phyloP scores from a whole-genome alignment of 2,888 invertebrate species.

The Mesorhabditis spiculigera region DNA sequence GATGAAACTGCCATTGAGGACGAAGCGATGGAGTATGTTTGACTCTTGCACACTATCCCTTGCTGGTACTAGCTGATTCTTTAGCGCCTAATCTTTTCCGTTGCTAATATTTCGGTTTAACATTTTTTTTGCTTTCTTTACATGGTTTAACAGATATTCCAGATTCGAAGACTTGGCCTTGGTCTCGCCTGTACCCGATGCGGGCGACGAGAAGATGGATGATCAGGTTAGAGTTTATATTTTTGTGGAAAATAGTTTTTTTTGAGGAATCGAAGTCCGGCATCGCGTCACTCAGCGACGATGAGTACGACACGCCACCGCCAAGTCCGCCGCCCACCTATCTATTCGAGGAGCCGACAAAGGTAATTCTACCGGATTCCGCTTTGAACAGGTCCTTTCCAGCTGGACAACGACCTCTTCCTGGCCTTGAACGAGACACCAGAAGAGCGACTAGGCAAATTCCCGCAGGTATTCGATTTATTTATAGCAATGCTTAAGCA shows the following conservation, averaged over 20 bases:
- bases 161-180: no score
- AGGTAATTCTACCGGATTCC: not conserved
- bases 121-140: no score
- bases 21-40: not conserved
- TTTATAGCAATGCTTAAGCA: not conserved
- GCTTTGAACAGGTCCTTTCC: not conserved
- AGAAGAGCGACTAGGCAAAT: not conserved
- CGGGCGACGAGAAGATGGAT: not conserved
- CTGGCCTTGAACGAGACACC: not conserved
- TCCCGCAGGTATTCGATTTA: not conserved
- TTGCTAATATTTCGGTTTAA: no score
- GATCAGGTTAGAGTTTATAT: not conserved
- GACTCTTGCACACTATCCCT: not conserved
- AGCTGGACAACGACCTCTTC: not conserved
- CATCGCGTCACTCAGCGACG: not conserved
- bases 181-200: not conserved
- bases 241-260: not conserved
- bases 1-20: slow-evolving; percentile 2
- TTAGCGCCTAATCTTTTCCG: no score
- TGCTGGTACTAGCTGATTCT: no score
- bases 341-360: slow-evolving; percentile 2
- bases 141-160: no score
- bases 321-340: slow-evolving; percentile 1
- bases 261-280: not conserved
- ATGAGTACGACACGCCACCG: not conserved